Conservation (phyloP, 1,140 invertebrate genomes). For the Dolichoris vasculosae region DNA sequence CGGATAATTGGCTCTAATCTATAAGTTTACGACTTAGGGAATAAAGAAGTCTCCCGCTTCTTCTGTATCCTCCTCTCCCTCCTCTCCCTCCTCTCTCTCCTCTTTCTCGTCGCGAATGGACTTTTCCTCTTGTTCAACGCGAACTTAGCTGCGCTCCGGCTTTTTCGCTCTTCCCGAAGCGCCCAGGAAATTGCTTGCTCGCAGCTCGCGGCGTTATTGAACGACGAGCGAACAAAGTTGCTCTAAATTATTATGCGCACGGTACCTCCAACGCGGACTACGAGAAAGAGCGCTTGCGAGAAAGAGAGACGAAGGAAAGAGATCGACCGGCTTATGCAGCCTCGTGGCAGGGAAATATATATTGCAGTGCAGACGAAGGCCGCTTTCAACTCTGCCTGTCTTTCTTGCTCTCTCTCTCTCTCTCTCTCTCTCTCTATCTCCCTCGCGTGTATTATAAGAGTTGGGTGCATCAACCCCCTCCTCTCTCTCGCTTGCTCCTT, state of each 20-base stretch:
- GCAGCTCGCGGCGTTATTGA: constrained; percentile 52
- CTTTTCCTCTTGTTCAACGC: constrained; percentile 22
- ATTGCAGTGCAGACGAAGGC: neutral
- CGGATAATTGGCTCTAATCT: constrained; percentile 53
- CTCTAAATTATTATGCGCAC: constrained; percentile 53
- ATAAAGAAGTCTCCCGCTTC: constrained; percentile 37
- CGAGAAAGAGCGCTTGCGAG: constrained; percentile 59
- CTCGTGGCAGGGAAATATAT: constrained; percentile 38
- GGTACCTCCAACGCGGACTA: neutral
- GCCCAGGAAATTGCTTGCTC: constrained; percentile 51
- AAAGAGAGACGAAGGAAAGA: constrained; percentile 64
- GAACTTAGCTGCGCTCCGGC: constrained; percentile 23
- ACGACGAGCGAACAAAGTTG: constrained; percentile 54
- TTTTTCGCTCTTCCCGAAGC: constrained; percentile 29
- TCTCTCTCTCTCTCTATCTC: too few species aligned
- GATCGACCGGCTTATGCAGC: constrained; percentile 25
- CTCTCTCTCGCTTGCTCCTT: neutral
- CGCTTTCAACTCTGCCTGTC: neutral
- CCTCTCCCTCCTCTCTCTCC: neutral
- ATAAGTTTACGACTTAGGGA: constrained; percentile 49
- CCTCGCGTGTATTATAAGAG: constrained; percentile 18
- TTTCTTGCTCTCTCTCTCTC: neutral
- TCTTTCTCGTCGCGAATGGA: neutral
- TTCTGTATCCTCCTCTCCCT: neutral
- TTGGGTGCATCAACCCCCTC: neutral